These are phyloP conservation scores for Leptarthrus brevirostris DNA, from an alignment of 2,888 invertebrate species.

Conservation along the genomic window DNA sequence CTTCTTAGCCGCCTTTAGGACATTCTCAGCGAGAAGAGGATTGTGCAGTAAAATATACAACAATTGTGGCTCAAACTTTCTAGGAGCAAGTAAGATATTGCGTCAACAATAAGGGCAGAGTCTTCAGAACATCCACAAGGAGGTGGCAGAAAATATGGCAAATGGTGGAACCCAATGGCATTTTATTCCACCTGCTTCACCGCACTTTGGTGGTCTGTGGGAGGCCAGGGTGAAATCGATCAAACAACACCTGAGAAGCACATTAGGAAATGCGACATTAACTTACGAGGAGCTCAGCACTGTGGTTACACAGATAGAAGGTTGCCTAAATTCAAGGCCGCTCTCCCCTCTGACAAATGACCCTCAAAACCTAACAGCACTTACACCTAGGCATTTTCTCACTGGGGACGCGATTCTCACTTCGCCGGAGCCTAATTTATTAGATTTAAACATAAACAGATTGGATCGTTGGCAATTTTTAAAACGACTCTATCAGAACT, in stretches of 20 bases:
- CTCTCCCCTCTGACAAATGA: too few species aligned
- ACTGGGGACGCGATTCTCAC: too few species aligned
- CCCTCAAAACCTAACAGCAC: too few species aligned
- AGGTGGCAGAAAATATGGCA: not conserved
- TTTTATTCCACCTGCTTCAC: conserved; percentile 2
- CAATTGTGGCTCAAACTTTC: not conserved
- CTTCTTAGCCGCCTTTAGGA: not conserved
- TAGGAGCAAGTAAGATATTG: not conserved
- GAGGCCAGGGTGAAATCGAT: not conserved
- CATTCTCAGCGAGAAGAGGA: not conserved
- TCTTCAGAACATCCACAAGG: not conserved
- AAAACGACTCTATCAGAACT: too few species aligned
- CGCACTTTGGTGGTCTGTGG: conserved; percentile 3
- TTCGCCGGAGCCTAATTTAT: too few species aligned
- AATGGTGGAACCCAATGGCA: not conserved
- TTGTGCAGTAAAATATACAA: not conserved
- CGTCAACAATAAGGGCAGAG: not conserved
- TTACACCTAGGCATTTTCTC: too few species aligned
- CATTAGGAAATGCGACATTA: not conserved
- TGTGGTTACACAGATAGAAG: not conserved
- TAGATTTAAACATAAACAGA: too few species aligned
- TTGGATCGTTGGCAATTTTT: too few species aligned
- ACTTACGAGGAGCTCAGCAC: conserved; percentile 7
- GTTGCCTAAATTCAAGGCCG: not conserved
- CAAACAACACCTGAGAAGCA: not conserved